phyloP scores from a whole-genome alignment of 1,140 invertebrate species.

The Drosophila obscura region DNA sequence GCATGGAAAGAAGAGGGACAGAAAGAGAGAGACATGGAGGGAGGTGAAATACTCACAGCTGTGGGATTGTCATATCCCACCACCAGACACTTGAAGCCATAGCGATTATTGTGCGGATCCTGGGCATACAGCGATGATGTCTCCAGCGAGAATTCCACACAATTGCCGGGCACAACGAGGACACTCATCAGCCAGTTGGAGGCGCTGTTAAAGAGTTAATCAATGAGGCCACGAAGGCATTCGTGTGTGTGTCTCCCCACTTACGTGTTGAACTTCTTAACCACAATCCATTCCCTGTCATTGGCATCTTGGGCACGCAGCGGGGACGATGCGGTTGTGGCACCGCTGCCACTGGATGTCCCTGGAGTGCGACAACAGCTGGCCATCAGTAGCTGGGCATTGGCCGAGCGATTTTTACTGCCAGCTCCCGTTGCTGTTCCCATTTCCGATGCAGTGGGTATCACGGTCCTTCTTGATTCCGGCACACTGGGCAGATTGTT shows the following conservation, averaged over 20 bases:
- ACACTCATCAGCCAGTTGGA: conserved; percentile 94
- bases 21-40: neutral
- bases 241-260: neutral
- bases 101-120: conserved; percentile 92
- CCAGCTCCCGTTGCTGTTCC: neutral
- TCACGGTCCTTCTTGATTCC: conserved; percentile 1
- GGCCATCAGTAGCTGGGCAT: conserved; percentile 64
- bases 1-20: conserved; percentile 64
- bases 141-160: conserved; percentile 97
- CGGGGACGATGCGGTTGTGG: neutral
- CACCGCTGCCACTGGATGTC: conserved; percentile 1
- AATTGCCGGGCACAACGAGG: conserved; percentile 95
- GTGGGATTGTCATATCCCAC: conserved; percentile 94
- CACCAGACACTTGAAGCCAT: conserved; percentile 96
- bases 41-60: conserved; percentile 42
- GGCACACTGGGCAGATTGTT: conserved; percentile 51
- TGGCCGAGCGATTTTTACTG: conserved; percentile 34
- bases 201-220: conserved; percentile 84
- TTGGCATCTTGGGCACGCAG: conserved; percentile 34
- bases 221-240: neutral
- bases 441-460: neutral
- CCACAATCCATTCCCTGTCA: conserved; percentile 78
- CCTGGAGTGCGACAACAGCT: conserved; percentile 58
- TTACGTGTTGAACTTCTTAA: conserved; percentile 84
- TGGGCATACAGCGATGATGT: conserved; percentile 97